phyloP scores from a whole-genome alignment of 2,113 vertebrate species.

The Sinosuthora webbiana region DNA sequence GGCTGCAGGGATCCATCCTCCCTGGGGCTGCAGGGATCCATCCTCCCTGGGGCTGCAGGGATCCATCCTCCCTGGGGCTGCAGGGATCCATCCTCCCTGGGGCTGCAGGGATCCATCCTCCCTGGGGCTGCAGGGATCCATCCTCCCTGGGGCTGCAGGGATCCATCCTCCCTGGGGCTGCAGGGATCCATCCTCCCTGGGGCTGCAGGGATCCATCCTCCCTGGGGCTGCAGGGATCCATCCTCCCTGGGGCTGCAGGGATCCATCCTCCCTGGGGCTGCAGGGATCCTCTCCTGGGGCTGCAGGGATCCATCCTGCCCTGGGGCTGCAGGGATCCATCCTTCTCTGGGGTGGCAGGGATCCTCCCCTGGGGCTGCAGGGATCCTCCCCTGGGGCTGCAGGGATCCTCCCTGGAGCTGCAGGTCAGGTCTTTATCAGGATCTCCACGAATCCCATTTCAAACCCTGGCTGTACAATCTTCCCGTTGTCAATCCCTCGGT shows the following conservation, averaged over 20 bases:
- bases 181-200: too few relatives aligned
- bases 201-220: too few relatives aligned
- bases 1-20: not conserved
- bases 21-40: not conserved
- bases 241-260: too few relatives aligned
- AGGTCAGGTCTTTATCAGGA: not conserved
- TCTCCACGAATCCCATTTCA: accelerated
- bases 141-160: too few relatives aligned
- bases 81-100: not conserved
- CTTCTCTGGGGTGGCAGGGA: not conserved
- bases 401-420: not conserved
- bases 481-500: accelerated
- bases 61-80: not conserved
- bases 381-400: too few relatives aligned
- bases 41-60: not conserved
- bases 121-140: too few relatives aligned
- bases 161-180: too few relatives aligned
- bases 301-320: too few relatives aligned
- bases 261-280: too few relatives aligned
- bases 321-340: not conserved
- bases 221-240: not conserved
- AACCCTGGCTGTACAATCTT: accelerated
- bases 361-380: not conserved
- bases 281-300: too few relatives aligned
- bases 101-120: too few relatives aligned